Evolutionary conservation across 2,888 invertebrate genomes (phyloP).

Genomic region (Amblyjoppa fuscipennis): DNA sequence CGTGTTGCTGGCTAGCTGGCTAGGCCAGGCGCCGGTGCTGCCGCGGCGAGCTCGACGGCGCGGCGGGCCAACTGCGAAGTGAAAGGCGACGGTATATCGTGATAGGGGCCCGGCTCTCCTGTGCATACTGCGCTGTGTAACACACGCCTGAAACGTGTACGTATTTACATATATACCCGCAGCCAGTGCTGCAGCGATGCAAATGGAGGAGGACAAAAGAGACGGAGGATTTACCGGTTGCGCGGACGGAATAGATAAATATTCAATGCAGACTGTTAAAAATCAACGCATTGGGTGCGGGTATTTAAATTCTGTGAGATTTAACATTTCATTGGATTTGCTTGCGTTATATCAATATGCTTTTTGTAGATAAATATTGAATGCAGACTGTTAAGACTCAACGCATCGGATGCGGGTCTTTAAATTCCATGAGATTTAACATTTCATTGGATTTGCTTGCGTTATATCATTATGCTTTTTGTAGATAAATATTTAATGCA

Average conservation of each 20-base stretch:
- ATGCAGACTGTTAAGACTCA: not conserved
- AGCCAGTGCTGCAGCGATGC: constrained; percentile 6
- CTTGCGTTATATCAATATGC: too few relatives aligned
- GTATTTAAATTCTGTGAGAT: not conserved
- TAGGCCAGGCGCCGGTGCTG: not conserved
- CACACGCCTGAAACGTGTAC: constrained; percentile 28
- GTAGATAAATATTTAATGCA: not conserved
- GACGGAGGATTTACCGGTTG: not conserved
- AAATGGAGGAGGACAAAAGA: constrained; percentile 22
- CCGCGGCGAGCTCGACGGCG: constrained; percentile 63
- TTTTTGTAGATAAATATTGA: not conserved
- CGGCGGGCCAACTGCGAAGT: constrained; percentile 78
- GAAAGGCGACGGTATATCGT: constrained; percentile 80
- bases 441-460: not conserved
- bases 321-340: not conserved
- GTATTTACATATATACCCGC: constrained; percentile 14
- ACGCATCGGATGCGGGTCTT: not conserved
- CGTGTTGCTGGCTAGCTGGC: constrained; percentile 71
- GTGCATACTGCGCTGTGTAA: constrained; percentile 31
- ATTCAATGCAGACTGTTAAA: not conserved
- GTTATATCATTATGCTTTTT: too few relatives aligned
- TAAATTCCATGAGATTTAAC: not conserved
- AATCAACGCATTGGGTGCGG: not conserved
- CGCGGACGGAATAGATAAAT: not conserved
- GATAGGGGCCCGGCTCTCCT: constrained; percentile 41